Evolutionary conservation across 2,888 invertebrate species (phyloP).

Genomic region (Ganaspis brasiliensis): DNA sequence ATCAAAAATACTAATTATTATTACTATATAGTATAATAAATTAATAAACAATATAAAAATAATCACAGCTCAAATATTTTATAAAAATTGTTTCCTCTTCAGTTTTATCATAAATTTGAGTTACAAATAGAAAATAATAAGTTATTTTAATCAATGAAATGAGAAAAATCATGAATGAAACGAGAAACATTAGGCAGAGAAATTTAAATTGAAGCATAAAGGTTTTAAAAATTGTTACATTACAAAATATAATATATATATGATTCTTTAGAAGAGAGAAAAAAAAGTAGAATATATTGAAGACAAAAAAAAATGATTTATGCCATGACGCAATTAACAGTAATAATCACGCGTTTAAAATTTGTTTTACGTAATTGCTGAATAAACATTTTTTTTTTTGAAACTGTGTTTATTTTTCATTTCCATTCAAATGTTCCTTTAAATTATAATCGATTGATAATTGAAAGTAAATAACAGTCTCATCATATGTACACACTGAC

Average conservation of each 20-base stretch:
- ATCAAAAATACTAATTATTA: neutral
- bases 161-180: too few relatives aligned
- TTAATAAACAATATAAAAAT: neutral
- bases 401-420: neutral
- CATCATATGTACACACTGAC: conserved; percentile 34
- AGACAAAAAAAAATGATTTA: neutral
- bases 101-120: too few relatives aligned
- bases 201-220: too few relatives aligned
- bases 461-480: conserved; percentile 9
- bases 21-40: neutral
- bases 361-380: conserved; percentile 7
- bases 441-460: neutral
- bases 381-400: neutral
- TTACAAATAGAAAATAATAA: too few relatives aligned
- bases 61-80: conserved; percentile 8
- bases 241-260: too few relatives aligned
- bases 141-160: neutral
- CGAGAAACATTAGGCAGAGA: too few relatives aligned
- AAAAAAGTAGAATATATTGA: neutral
- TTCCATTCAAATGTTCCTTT: neutral
- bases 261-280: neutral
- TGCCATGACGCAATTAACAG: neutral
- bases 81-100: neutral
- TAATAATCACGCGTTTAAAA: neutral
- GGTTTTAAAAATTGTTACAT: too few relatives aligned